Evolutionary conservation across 2,888 invertebrate species (phyloP).

Genomic region (Meganola albula): DNA sequence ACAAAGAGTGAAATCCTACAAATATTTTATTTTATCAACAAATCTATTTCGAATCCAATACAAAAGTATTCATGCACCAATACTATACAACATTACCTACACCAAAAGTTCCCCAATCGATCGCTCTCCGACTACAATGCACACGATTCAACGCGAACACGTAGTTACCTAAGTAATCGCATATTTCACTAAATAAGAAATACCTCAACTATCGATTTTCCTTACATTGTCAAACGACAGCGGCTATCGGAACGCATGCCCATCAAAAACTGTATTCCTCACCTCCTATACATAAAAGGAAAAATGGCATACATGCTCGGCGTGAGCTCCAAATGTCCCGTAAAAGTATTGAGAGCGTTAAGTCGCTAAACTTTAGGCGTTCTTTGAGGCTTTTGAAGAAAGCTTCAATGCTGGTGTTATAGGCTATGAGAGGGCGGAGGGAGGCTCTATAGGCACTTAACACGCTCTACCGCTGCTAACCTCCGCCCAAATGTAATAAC

Average conservation of each 20-base stretch:
- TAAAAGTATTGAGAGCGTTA: constrained; percentile 72
- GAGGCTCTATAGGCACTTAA: constrained; percentile 73
- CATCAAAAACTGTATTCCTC: constrained; percentile 52
- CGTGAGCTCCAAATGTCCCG: constrained; percentile 61
- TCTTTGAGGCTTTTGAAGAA: constrained; percentile 72
- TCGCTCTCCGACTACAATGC: too few species aligned
- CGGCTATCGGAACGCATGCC: constrained; percentile 36
- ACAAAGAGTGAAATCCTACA: too few species aligned
- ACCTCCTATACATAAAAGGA: constrained; percentile 35
- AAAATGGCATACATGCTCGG: constrained; percentile 52
- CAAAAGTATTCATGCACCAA: too few species aligned
- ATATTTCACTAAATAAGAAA: constrained; percentile 58
- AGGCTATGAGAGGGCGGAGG: constrained; percentile 71
- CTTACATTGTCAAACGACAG: constrained; percentile 40
- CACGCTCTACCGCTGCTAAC: constrained; percentile 74
- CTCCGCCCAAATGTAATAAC: constrained; percentile 76
- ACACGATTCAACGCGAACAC: too few species aligned
- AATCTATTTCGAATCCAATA: too few species aligned
- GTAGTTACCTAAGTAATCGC: too few species aligned
- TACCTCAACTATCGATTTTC: constrained; percentile 44
- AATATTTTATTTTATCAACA: too few species aligned
- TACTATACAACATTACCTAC: too few species aligned
- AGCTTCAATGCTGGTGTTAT: constrained; percentile 69
- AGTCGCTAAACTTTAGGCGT: constrained; percentile 75
- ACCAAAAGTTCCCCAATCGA: too few species aligned